A percentile compares a stretch with the other conserved stretches of the same genome.
phyloP scores from a whole-genome alignment of 1,140 invertebrate species.

The Chlorops oryzae region DNA sequence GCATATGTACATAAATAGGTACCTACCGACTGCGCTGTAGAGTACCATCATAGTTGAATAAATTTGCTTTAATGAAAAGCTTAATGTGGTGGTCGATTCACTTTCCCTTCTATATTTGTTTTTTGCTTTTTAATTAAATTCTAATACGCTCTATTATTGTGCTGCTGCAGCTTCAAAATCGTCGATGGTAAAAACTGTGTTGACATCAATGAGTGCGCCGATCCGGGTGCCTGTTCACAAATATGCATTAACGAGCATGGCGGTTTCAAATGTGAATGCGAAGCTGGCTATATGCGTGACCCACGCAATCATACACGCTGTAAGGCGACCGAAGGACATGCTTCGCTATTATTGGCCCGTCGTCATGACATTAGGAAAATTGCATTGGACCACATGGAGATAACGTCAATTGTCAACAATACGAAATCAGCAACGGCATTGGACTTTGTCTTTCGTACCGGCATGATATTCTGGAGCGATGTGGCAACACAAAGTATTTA shows the following conservation, averaged over 20 bases:
- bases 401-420: slow-evolving; percentile 81
- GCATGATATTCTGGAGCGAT: slow-evolving; percentile 94
- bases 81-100: no score
- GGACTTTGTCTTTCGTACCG: slow-evolving; percentile 83
- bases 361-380: slow-evolving; percentile 85
- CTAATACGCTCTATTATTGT: background rate
- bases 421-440: slow-evolving; percentile 81
- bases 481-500: slow-evolving; percentile 82
- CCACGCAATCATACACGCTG: slow-evolving; percentile 75
- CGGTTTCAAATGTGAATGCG: slow-evolving; percentile 87
- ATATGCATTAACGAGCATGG: slow-evolving; percentile 86
- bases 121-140: background rate
- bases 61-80: no score
- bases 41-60: no score
- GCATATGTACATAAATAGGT: no score
- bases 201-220: slow-evolving; percentile 89
- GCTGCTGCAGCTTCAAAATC: slow-evolving; percentile 54
- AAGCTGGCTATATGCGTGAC: slow-evolving; percentile 77
- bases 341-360: slow-evolving; percentile 75
- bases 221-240: slow-evolving; percentile 86
- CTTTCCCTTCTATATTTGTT: background rate
- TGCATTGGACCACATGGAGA: slow-evolving; percentile 81
- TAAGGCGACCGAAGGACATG: slow-evolving; percentile 81
- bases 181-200: slow-evolving; percentile 70
- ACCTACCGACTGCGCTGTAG: no score